A percentile compares a stretch with the other conserved stretches of the same genome.
Conservation (phyloP, 30 jellyfish, hydroid and myxozoan species). For the Aurelia sp. region DNA sequence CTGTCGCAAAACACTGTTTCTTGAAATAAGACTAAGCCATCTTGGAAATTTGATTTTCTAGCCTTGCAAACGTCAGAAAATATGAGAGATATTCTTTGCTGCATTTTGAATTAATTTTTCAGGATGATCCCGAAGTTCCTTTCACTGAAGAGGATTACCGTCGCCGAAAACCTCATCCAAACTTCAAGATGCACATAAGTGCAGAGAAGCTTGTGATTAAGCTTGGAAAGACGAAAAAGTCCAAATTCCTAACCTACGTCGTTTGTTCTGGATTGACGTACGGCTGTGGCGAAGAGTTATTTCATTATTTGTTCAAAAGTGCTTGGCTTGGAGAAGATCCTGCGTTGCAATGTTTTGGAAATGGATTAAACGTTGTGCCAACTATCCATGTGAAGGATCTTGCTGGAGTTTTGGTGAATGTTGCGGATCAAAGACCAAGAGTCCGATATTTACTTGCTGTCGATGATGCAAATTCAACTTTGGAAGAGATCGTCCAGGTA, state of each 20-base stretch:
- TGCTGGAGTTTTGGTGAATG: slow-evolving; percentile 77
- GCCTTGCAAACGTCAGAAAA: no score
- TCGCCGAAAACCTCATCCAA: slow-evolving; percentile 94
- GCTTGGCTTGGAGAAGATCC: slow-evolving; percentile 96
- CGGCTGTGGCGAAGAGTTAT: slow-evolving; percentile 94
- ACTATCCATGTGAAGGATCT: slow-evolving; percentile 88
- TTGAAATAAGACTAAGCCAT: no score
- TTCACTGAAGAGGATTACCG: slow-evolving; percentile 97
- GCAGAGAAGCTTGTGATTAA: slow-evolving; percentile 91
- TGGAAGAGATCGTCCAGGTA: slow-evolving; percentile 94
- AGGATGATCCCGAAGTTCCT: slow-evolving; percentile 99
- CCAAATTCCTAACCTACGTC: slow-evolving; percentile 84
- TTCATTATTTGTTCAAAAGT: slow-evolving; percentile 84
- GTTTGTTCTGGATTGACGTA: slow-evolving; percentile 92
- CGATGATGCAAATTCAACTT: slow-evolving; percentile 91
- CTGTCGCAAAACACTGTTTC: no score
- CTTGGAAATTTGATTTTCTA: no score
- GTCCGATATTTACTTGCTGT: slow-evolving; percentile 93
- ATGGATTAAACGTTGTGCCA: slow-evolving; percentile 88
- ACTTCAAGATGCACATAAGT: slow-evolving; percentile 88
- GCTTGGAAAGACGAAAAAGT: slow-evolving; percentile 90
- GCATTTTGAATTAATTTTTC: not conserved
- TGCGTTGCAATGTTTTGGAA: slow-evolving; percentile 82
- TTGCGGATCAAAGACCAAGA: slow-evolving; percentile 89
- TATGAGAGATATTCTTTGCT: no score